Percentiles rank a stretch among this genome's conserved stretches.
These are phyloP conservation scores for Cottoperca gobio DNA, from an alignment of 2,797 vertebrate species.

Conservation along the genomic window DNA sequence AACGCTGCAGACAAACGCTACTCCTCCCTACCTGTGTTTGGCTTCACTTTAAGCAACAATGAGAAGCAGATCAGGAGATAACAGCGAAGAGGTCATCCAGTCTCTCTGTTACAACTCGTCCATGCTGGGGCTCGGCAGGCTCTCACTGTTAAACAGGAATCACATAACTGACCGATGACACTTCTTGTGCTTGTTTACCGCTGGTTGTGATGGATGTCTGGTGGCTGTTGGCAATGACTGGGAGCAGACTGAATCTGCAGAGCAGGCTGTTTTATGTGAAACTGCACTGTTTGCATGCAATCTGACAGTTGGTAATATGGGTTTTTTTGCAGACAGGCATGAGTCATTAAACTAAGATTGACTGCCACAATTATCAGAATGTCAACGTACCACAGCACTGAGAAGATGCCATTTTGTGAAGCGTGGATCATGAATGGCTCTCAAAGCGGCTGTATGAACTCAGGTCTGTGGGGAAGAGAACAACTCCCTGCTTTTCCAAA, in stretches of 20 bases:
- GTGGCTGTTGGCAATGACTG: slow-evolving; percentile 23
- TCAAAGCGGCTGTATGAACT: slow-evolving; percentile 24
- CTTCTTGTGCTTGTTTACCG: slow-evolving; percentile 39
- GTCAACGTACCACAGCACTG: slow-evolving; percentile 6
- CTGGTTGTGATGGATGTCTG: slow-evolving; percentile 21
- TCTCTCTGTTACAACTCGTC: slow-evolving; percentile 28
- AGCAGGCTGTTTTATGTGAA: slow-evolving; percentile 41
- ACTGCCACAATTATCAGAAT: slow-evolving; percentile 49
- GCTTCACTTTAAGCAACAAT: slow-evolving; percentile 43
- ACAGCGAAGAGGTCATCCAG: slow-evolving; percentile 34
- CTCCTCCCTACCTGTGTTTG: slow-evolving; percentile 34
- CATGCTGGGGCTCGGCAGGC: slow-evolving; percentile 32
- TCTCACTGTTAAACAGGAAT: slow-evolving; percentile 45
- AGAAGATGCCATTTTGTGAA: slow-evolving; percentile 33
- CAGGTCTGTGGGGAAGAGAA: slow-evolving; percentile 30
- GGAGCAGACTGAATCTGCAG: slow-evolving; percentile 34
- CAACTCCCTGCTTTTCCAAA: slow-evolving; percentile 38
- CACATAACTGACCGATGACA: slow-evolving; percentile 49
- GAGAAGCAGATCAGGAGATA: slow-evolving; percentile 48
- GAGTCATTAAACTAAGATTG: slow-evolving; percentile 50
- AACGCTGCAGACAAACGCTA: slow-evolving; percentile 34
- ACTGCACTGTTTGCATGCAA: slow-evolving; percentile 47
- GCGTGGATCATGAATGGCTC: slow-evolving; percentile 19
- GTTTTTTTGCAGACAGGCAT: slow-evolving; percentile 17
- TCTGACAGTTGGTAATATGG: slow-evolving; percentile 32